A percentile compares a stretch with the other conserved stretches of the same genome.
Conservation (phyloP, 64 coral and sea anemone species). For the Actinia equina region DNA sequence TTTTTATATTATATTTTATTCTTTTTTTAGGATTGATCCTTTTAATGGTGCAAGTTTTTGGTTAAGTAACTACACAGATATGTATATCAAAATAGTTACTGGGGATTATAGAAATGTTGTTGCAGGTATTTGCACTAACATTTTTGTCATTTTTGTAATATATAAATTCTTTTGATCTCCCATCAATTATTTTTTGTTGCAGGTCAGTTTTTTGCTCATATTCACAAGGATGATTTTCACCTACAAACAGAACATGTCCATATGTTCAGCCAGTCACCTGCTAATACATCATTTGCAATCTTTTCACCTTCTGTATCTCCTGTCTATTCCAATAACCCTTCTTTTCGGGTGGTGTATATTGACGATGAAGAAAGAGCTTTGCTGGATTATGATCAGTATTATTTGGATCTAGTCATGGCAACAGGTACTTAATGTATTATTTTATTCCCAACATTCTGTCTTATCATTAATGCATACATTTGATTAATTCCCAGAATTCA, state of each 20-base stretch:
- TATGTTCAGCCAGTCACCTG: neutral
- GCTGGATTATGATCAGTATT: constrained; percentile 79
- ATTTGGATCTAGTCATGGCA: constrained; percentile 78
- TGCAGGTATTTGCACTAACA: constrained; percentile 15
- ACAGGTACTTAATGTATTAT: constrained; percentile 45
- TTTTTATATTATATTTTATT: neutral
- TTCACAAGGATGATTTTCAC: constrained; percentile 73
- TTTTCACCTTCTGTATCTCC: constrained; percentile 58
- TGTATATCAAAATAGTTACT: constrained; percentile 39
- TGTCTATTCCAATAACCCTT: constrained; percentile 70
- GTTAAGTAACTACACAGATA: constrained; percentile 54
- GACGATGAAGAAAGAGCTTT: constrained; percentile 40
- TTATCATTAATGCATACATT: neutral
- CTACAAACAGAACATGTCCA: constrained; percentile 32
- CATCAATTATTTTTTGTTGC: neutral
- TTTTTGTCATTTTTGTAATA: neutral
- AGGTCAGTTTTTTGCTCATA: constrained; percentile 77
- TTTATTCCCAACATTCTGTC: neutral
- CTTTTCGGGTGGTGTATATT: constrained; percentile 54
- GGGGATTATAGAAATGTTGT: constrained; percentile 40
- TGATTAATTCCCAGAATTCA: constrained; percentile 43
- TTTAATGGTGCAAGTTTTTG: constrained; percentile 9
- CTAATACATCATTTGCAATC: constrained; percentile 37
- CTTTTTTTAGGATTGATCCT: constrained; percentile 27
- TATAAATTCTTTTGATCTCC: neutral